Percentiles rank a stretch among this genome's conserved stretches.
Conservation (phyloP, 2,888 invertebrate species). For the Microplitis deprimator region DNA sequence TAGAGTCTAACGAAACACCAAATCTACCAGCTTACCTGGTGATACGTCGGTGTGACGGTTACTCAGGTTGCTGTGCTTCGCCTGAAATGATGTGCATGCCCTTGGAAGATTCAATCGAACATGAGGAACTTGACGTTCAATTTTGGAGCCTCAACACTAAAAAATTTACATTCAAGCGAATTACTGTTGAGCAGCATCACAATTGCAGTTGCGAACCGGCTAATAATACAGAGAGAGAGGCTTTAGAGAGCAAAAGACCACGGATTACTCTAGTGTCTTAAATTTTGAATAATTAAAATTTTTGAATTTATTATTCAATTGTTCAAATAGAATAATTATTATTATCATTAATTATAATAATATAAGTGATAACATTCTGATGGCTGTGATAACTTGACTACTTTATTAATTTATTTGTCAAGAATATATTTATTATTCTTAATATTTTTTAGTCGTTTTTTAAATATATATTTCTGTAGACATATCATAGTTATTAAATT, state of each 20-base stretch:
- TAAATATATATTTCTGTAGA: slow-evolving; percentile 6
- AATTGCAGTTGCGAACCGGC: slow-evolving; percentile 57
- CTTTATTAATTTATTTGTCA: slow-evolving; percentile 14
- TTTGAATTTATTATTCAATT: too few species aligned
- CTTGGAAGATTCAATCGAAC: slow-evolving; percentile 44
- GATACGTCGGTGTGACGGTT: slow-evolving; percentile 61
- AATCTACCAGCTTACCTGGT: slow-evolving; percentile 56
- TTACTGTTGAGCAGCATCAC: slow-evolving; percentile 61
- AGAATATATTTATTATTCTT: not conserved
- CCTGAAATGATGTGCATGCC: slow-evolving; percentile 56
- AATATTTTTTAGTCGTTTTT: not conserved
- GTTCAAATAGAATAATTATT: too few species aligned
- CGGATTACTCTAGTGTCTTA: slow-evolving; percentile 42
- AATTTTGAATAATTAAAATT: not conserved
- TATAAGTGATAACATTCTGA: not conserved
- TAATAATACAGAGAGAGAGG: slow-evolving; percentile 36
- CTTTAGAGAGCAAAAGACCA: slow-evolving; percentile 43
- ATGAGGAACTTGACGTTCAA: slow-evolving; percentile 57
- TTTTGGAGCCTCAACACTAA: slow-evolving; percentile 50
- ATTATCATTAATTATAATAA: not conserved
- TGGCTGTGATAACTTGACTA: slow-evolving; percentile 16
- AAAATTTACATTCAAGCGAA: slow-evolving; percentile 49
- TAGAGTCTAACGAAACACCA: not conserved
- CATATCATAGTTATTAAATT: slow-evolving; percentile 26
- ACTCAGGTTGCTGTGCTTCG: slow-evolving; percentile 63